phyloP scores from a whole-genome alignment of 2,888 invertebrate species.

The Archips xylosteana region DNA sequence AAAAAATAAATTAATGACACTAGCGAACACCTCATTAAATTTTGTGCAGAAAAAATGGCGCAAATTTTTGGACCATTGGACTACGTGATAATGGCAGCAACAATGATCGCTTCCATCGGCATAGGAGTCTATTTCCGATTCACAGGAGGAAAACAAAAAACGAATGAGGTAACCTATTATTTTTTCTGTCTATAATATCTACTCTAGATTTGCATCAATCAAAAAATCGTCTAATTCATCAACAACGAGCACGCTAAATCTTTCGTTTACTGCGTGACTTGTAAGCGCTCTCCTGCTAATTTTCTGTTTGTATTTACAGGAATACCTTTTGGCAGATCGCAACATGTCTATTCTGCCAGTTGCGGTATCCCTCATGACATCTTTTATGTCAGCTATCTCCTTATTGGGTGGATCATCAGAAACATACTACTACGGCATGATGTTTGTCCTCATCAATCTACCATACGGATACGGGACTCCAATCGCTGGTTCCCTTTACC shows the following conservation, averaged over 20 bases:
- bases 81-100: slow-evolving; percentile 90
- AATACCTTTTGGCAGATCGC: slow-evolving; percentile 93
- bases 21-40: too few species aligned
- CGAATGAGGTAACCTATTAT: slow-evolving; percentile 86
- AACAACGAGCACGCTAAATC: background rate
- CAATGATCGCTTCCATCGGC: slow-evolving; percentile 89
- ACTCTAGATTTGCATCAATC: background rate
- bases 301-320: slow-evolving; percentile 78
- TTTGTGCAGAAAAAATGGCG: slow-evolving; percentile 58
- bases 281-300: background rate
- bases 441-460: slow-evolving; percentile 92
- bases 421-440: slow-evolving; percentile 93
- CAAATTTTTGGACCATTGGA: slow-evolving; percentile 88
- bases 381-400: slow-evolving; percentile 96
- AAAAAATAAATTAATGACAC: too few species aligned
- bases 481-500: slow-evolving; percentile 90
- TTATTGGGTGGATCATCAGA: slow-evolving; percentile 95
- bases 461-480: slow-evolving; percentile 92
- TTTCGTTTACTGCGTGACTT: background rate
- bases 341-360: slow-evolving; percentile 93
- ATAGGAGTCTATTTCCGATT: slow-evolving; percentile 95
- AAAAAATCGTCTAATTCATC: background rate
- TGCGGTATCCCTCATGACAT: slow-evolving; percentile 95
- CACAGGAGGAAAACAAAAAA: slow-evolving; percentile 94
- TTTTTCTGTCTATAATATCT: background rate